Evolutionary conservation across 1,140 invertebrate species (phyloP).

Genomic region (Dinoponera quadriceps): DNA sequence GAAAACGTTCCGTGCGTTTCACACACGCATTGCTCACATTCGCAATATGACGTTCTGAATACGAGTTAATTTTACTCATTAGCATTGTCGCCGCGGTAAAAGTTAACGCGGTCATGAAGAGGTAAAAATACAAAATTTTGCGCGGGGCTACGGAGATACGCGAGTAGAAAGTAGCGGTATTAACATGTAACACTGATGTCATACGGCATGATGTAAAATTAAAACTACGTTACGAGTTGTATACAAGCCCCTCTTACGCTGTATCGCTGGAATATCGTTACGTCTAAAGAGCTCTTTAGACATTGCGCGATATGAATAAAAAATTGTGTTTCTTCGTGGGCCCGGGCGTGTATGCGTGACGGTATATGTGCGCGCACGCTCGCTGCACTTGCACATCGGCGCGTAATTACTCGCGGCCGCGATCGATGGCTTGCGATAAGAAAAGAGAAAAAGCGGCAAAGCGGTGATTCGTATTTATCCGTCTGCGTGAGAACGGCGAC

Average conservation of each 20-base stretch:
- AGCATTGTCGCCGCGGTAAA: conserved; percentile 18
- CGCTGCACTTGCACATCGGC: background rate
- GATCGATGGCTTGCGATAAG: conserved; percentile 13
- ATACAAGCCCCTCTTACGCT: background rate
- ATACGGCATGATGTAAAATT: conserved; percentile 9
- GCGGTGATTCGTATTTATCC: conserved; percentile 47
- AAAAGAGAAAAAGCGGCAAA: conserved; percentile 36
- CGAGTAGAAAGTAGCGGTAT: background rate
- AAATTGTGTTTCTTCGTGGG: conserved; percentile 14
- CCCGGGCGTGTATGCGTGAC: no score
- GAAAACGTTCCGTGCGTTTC: conserved; percentile 7
- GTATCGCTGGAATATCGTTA: conserved; percentile 16
- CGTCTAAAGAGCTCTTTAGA: conserved; percentile 26
- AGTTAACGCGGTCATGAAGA: background rate
- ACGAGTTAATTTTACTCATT: conserved; percentile 28
- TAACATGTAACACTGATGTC: background rate
- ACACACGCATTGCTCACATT: background rate
- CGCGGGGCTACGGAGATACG: no score
- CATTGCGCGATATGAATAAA: conserved; percentile 25
- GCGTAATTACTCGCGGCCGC: conserved; percentile 21
- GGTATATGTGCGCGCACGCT: no score
- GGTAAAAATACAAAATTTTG: background rate
- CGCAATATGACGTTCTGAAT: background rate
- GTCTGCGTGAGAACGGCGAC: background rate
- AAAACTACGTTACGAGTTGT: conserved; percentile 38